phyloP scores from a whole-genome alignment of 2,888 invertebrate species.

The Xanthorhoe designata region DNA sequence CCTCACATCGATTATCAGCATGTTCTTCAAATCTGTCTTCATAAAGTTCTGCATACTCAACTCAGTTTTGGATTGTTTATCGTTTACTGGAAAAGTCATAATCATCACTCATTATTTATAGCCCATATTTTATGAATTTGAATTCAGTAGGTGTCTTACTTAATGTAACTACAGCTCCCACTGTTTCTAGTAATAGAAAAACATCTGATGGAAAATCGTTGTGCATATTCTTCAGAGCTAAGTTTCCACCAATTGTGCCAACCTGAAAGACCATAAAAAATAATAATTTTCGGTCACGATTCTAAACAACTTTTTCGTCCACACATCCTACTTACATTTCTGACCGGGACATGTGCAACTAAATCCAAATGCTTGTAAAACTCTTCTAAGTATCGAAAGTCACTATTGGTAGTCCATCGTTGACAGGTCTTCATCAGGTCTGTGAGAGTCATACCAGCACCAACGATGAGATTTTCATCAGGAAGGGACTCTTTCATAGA shows the following conservation, averaged over 20 bases:
- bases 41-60: conserved; percentile 70
- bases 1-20: conserved; percentile 75
- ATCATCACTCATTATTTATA: neutral
- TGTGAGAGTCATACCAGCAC: conserved; percentile 85
- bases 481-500: conserved; percentile 71
- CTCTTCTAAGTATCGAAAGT: conserved; percentile 86
- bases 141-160: conserved; percentile 61
- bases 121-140: neutral
- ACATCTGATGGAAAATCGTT: conserved; percentile 91
- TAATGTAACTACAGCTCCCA: conserved; percentile 82
- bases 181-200: conserved; percentile 87
- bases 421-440: conserved; percentile 81
- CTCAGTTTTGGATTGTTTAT: conserved; percentile 48
- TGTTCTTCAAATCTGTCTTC: conserved; percentile 67
- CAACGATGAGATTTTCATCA: conserved; percentile 80
- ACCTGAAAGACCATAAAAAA: conserved; percentile 66
- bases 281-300: too few relatives aligned
- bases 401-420: conserved; percentile 63
- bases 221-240: conserved; percentile 87
- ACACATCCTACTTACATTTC: conserved; percentile 86
- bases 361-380: conserved; percentile 88
- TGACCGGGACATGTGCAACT: conserved; percentile 89
- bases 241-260: conserved; percentile 90
- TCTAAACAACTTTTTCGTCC: neutral
- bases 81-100: conserved; percentile 68